Evolutionary conservation across 2,888 invertebrate species (phyloP), one percentile per base, ranked within the genome.

Genomic region (Charanyca ferruginea): DNA sequence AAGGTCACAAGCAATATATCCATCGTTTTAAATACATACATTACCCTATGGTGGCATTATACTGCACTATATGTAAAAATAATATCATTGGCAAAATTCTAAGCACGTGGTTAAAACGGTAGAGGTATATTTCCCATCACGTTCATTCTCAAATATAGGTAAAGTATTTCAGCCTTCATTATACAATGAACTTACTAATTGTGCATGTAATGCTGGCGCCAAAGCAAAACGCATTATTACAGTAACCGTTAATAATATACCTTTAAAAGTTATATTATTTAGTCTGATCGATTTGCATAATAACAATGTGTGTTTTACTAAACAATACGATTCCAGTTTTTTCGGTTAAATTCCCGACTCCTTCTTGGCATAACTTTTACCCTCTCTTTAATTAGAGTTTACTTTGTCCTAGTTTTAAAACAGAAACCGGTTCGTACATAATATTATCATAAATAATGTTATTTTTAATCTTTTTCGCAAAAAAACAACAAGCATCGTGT

Each of bases 181-280:
- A 59, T 61, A 66, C 66, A 62, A 51, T 28, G 54, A 70, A 55
- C 51, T 61, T 38, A 57, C 44, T 53, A 77, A 77, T 71, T 57
- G 52, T 48, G 77, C 52, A 77, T 71, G 71, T 73, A 77, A 77
- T 57, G 55, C 57, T 70, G 44, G 62, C 77, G 28, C 47, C 18
- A 44, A 20, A 71, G 38, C 57, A 49, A 41, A 77, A 57, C 54
- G 52, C 48, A 77, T 58, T 58, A 73, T 61, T 32, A 58, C 55
- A 28, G 52, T 22, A 57, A 76, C 52, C 42, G 28, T 72, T 69
- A 28, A n/a, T n/a, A n/a, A n/a, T n/a, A n/a, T n/a, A n/a, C n/a
- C n/a, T n/a, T n/a, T n/a, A n/a, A n/a, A 69, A 57, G 52, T 70
- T 48, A 52, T 48, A 60, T 55, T 76, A 76, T 52, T 61, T 38